Evolutionary conservation across 1,140 invertebrate genomes (phyloP), one percentile per base, ranked within the genome.

Genomic region (Vanessa atalanta): DNA sequence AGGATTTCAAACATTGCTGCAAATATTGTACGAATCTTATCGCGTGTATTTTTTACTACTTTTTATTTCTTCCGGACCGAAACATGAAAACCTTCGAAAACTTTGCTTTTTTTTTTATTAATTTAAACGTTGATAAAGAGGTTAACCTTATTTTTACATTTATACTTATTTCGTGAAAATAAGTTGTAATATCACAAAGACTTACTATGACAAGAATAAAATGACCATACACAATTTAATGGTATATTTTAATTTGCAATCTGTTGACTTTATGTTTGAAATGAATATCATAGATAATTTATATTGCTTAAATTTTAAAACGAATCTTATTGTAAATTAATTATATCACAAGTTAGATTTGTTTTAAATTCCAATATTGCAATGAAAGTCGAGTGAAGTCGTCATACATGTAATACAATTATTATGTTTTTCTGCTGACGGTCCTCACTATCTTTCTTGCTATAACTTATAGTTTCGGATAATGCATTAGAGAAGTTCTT

Each of bases 381-480:
- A 43, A 31, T 11, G 9, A 51, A 51, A 51, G 11, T 51, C 48
- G 6, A 14, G 13, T 2, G 13, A n/a, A 15, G n/a, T 51, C 3
- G 14, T 15, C 3, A 51, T 2, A 5, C 2, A 26, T 60, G 16
- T 60, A 26, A 9, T 11, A 43, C 55, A 60, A 23, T 60, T 23
- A 23, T 60, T 60, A n/a, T 0, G 47, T 68, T 74, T 65, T 81
- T 78, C 60, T 82, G 80, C 73, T n/a, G 57, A 76, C 82, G 13
- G 47, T 84, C 9, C 71, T 14, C 26, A 53, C 83, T 85, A 89
- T 88, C 84, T 88, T 77, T 78, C 76, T 79, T 78, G 81, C 88
- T 89, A 91, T 91, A 91, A 91, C 86, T 91, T 91, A 91, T 88
- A 91, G 89, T 91, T 91, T 91, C 82, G 88, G 89, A 91, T 91